Evolutionary conservation across 2,888 invertebrate genomes (phyloP).

Genomic region (Zaprionus lineosus): DNA sequence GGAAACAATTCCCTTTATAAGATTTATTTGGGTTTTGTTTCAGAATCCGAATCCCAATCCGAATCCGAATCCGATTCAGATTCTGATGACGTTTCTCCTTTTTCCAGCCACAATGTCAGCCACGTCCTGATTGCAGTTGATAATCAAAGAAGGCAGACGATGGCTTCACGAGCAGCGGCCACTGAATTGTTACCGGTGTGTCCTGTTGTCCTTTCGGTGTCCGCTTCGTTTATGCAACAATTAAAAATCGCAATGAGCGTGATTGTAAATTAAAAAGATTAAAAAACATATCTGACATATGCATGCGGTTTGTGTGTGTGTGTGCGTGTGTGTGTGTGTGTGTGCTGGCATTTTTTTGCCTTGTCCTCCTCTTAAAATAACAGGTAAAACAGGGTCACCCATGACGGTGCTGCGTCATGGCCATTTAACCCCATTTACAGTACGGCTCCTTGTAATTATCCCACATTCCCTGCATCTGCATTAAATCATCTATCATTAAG

Average conservation of each 20-base stretch:
- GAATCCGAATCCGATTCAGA: conserved; percentile 14
- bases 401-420: too few species aligned
- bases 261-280: conserved; percentile 78
- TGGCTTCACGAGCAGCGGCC: conserved; percentile 15
- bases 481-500: too few species aligned
- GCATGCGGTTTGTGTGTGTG: conserved; percentile 14
- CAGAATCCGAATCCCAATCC: conserved; percentile 16
- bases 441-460: conserved; percentile 10
- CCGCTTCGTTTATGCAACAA: conserved; percentile 71
- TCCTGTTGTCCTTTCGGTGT: conserved; percentile 28
- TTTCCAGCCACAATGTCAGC: conserved; percentile 9
- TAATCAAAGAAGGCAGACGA: conserved; percentile 57
- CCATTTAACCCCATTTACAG: neutral
- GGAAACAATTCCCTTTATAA: conserved; percentile 6
- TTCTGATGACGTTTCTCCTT: conserved; percentile 4
- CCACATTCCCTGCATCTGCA: neutral
- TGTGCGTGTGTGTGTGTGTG: neutral
- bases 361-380: neutral
- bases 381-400: too few species aligned
- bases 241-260: conserved; percentile 69
- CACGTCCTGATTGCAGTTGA: conserved; percentile 52
- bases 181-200: conserved; percentile 8
- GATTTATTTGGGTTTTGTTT: neutral
- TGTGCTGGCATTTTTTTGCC: neutral
- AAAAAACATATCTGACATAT: conserved; percentile 47